Percentiles rank a stretch among this genome's conserved stretches.
phyloP scores from a whole-genome alignment of 2,888 invertebrate genomes.

The Folsomia candida region DNA sequence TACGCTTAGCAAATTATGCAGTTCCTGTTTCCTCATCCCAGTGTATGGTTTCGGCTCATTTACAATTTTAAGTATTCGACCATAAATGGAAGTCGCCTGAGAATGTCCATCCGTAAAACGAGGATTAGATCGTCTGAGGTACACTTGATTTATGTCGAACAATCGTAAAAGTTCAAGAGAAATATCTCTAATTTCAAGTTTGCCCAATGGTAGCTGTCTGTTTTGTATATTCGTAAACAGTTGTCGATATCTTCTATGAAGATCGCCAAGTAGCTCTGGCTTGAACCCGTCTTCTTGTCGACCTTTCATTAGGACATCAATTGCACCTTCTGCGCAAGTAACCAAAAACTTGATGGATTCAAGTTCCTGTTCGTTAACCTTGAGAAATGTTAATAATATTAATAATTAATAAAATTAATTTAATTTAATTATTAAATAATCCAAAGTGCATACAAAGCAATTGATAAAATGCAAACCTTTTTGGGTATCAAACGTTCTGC shows the following conservation, averaged over 20 bases:
- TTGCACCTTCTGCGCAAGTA: not conserved
- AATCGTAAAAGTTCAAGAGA: constrained; percentile 32
- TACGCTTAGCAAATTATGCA: constrained; percentile 15
- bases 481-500: not conserved
- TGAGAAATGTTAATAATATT: too few relatives aligned
- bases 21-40: constrained; percentile 1
- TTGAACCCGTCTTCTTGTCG: not conserved
- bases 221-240: not conserved
- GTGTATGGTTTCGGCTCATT: constrained; percentile 15
- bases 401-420: not conserved
- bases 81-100: not conserved
- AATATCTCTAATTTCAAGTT: constrained; percentile 26
- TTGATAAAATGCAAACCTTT: constrained; percentile 1
- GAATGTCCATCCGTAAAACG: constrained; percentile 12
- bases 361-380: not conserved
- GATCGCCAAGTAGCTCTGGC: not conserved
- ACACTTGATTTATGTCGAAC: constrained; percentile 22
- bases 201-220: constrained; percentile 23
- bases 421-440: not conserved
- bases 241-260: not conserved
- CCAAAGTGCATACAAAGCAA: not conserved
- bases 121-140: constrained; percentile 9
- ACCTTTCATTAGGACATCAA: not conserved
- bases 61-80: not conserved
- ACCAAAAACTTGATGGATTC: not conserved